phyloP scores from a whole-genome alignment of 2,113 vertebrate genomes.

The Pseudois nayaur region DNA sequence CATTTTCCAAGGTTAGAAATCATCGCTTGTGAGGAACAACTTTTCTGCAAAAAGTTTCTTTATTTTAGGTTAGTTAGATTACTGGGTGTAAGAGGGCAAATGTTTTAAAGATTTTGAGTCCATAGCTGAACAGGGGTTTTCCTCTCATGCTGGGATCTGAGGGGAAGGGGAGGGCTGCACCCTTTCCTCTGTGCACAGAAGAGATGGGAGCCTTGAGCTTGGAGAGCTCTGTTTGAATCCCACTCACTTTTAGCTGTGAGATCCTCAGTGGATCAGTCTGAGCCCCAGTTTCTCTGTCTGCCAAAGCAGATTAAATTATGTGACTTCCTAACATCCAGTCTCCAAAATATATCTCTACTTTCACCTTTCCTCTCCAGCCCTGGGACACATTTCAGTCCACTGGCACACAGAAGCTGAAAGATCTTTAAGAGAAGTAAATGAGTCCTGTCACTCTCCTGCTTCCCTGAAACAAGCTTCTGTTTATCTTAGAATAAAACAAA shows the following conservation, averaged over 20 bases:
- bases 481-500: neutral
- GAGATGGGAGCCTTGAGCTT: neutral
- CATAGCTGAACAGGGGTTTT: neutral
- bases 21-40: neutral
- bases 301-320: neutral
- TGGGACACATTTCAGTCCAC: neutral
- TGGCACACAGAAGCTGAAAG: neutral
- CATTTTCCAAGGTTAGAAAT: neutral
- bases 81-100: neutral
- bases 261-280: neutral
- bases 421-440: neutral
- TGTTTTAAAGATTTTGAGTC: neutral
- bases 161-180: neutral
- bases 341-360: neutral
- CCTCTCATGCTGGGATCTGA: neutral
- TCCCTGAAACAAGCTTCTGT: neutral
- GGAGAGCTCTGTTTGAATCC: neutral
- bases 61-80: neutral
- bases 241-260: neutral
- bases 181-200: neutral
- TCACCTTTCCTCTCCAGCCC: neutral
- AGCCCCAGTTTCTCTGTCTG: neutral
- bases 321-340: neutral
- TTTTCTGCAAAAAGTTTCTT: neutral
- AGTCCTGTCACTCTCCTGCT: neutral